phyloP scores from a whole-genome alignment of 1,140 invertebrate genomes.

The Zaprionus vittiger region DNA sequence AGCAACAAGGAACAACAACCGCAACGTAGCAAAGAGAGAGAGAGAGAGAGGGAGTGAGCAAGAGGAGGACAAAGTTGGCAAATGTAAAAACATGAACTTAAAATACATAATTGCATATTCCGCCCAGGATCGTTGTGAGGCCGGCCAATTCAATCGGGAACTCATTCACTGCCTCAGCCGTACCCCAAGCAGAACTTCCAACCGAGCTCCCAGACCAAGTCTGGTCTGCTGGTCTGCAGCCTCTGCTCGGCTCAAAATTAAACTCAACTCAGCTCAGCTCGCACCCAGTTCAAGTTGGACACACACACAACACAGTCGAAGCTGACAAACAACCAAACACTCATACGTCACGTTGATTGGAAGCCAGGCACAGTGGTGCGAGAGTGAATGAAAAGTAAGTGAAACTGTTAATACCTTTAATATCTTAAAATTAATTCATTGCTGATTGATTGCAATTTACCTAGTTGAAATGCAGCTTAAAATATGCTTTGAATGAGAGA shows the following conservation, averaged over 20 bases:
- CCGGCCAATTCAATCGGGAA: constrained; percentile 5
- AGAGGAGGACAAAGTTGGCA: constrained; percentile 43
- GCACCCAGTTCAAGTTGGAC: constrained; percentile 53
- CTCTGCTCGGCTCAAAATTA: constrained; percentile 21
- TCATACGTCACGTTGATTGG: constrained; percentile 77
- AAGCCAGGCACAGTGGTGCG: constrained; percentile 51
- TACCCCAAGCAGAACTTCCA: constrained; percentile 30
- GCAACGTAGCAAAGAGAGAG: constrained; percentile 19
- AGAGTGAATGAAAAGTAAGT: neutral
- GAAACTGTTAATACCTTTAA: no score
- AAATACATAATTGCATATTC: constrained; percentile 83
- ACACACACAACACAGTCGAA: constrained; percentile 51
- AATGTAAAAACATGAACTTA: constrained; percentile 82
- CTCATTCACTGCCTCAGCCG: neutral
- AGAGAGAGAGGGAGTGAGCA: constrained; percentile 8
- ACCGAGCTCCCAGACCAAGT: constrained; percentile 33
- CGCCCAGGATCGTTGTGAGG: constrained; percentile 50
- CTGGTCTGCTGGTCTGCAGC: neutral
- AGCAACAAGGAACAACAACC: constrained; percentile 26
- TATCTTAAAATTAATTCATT: no score
- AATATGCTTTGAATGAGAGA: no score
- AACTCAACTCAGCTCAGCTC: constrained; percentile 19
- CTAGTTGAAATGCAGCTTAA: no score
- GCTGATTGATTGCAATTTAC: no score
- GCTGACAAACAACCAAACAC: constrained; percentile 77